Base-by-base conservation (phyloP, 2,888 invertebrate species). In the Crocallis elinguaria region DNA sequence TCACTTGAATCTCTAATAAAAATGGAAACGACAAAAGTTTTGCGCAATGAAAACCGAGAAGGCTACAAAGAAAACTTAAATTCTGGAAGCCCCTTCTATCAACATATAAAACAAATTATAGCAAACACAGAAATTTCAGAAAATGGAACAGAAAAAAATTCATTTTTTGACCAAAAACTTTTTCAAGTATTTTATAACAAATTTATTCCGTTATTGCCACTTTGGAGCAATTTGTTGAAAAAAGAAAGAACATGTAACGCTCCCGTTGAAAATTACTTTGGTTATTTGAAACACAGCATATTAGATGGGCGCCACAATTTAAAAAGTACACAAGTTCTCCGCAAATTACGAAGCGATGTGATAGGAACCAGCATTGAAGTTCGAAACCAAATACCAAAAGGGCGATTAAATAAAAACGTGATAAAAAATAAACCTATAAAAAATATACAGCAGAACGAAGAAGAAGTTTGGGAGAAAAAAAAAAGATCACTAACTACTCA, bases 171-270 rank as follows among this genome's bases (percentile, higher is more conserved):
- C 12, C n/a, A 29, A 11, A 29, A 29, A 12, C 3, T 29, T 2
- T 29, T 29, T 29, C 11, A 7, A 7, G 8, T 8, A 9, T 25
- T 25, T 25, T 25, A 2, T 1, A 29, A 29, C 3, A n/a, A 29
- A 29, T 29, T 29, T 29, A 12, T 29, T 12, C 29, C 29, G 2
- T 29, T 11, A 11, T 19, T 35, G n/a, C 17, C 35, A 3, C n/a
- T 35, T 19, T 35, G 35, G 35, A 19, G 16, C 17, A 35, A 35
- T 35, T 19, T 35, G n/a, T 8, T 17, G n/a, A 35, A 35, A 35
- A 19, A 14, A 1, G 5, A 9, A 19, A 16, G 19, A 11, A 19
- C 35, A 4, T 17, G 35, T 19, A 35, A 35, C 7, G 19, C 35
- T 0, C 35, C 35, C 1, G 35, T 35, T 2, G 35, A 35, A 35